Percentiles rank a stretch among this genome's conserved stretches.
Evolutionary conservation across 2,113 vertebrate species (phyloP).

Genomic region (Donacobius atricapilla): DNA sequence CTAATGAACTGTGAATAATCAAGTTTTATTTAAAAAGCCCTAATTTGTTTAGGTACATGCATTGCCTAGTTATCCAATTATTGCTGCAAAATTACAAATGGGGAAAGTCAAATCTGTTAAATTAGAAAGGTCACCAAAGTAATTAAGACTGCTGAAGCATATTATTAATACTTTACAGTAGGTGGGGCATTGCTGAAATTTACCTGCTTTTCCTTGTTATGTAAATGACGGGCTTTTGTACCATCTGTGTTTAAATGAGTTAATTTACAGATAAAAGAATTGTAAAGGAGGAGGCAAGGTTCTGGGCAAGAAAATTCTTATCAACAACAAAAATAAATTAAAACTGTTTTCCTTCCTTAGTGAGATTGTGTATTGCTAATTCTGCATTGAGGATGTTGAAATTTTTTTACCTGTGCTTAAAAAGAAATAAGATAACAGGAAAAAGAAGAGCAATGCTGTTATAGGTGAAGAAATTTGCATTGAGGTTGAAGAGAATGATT

Average conservation of each 20-base stretch:
- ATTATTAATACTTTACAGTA: conserved; percentile 70
- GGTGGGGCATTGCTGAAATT: conserved; percentile 42
- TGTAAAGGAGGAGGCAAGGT: background rate
- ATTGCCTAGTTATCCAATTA: conserved; percentile 76
- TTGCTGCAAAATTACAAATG: conserved; percentile 72
- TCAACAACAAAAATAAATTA: conserved; percentile 2
- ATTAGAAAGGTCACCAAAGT: conserved; percentile 75
- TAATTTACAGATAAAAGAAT: conserved; percentile 35
- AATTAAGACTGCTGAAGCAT: conserved; percentile 77
- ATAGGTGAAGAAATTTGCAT: background rate
- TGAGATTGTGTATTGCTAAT: background rate
- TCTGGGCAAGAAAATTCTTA: background rate
- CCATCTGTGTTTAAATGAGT: conserved; percentile 12
- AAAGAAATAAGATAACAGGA: background rate
- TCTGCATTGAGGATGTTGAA: background rate
- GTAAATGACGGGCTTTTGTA: conserved; percentile 16
- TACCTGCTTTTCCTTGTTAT: conserved; percentile 53
- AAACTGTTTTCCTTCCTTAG: background rate
- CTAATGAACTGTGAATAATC: conserved; percentile 77
- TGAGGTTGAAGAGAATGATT: background rate
- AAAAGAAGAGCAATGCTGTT: background rate
- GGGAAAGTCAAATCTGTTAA: conserved; percentile 72
- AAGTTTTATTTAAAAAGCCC: conserved; percentile 70
- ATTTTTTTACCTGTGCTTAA: background rate
- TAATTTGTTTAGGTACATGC: conserved; percentile 76